Conservation (phyloP, 2,797 vertebrate genomes). For the Gymnothorax javanicus region DNA sequence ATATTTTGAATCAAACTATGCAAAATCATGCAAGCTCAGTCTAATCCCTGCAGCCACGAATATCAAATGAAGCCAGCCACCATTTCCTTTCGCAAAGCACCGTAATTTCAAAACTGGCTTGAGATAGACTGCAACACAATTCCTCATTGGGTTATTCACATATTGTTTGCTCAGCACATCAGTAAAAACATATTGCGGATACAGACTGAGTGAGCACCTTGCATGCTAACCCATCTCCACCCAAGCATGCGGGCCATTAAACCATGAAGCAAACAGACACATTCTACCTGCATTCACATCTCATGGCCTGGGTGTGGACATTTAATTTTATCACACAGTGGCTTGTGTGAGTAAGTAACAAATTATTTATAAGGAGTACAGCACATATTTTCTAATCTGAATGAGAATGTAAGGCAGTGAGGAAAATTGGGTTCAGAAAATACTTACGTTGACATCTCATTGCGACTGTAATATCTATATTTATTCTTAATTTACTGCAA, state of each 20-base stretch:
- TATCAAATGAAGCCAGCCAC: not conserved
- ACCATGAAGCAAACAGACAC: not conserved
- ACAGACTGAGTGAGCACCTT: not conserved
- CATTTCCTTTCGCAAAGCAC: not conserved
- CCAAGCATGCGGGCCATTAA: not conserved
- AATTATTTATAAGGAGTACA: not conserved
- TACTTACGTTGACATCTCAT: slow-evolving; percentile 98
- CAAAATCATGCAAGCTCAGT: not conserved
- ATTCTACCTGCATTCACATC: not conserved
- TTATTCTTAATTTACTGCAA: slow-evolving; percentile 93
- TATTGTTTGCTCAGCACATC: not conserved
- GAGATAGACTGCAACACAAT: not conserved
- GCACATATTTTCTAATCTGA: not conserved
- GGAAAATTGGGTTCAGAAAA: not conserved
- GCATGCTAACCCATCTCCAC: not conserved
- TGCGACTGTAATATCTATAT: slow-evolving; percentile 96
- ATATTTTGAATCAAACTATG: not conserved
- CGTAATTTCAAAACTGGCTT: not conserved
- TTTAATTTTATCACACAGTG: not conserved
- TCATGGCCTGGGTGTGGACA: not conserved
- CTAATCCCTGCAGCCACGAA: not conserved
- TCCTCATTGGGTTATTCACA: not conserved
- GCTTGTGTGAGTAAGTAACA: not conserved
- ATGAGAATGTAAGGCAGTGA: not conserved
- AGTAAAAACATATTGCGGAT: not conserved